Evolutionary conservation across 2,888 invertebrate species (phyloP).

Genomic region (Baccha elongata): DNA sequence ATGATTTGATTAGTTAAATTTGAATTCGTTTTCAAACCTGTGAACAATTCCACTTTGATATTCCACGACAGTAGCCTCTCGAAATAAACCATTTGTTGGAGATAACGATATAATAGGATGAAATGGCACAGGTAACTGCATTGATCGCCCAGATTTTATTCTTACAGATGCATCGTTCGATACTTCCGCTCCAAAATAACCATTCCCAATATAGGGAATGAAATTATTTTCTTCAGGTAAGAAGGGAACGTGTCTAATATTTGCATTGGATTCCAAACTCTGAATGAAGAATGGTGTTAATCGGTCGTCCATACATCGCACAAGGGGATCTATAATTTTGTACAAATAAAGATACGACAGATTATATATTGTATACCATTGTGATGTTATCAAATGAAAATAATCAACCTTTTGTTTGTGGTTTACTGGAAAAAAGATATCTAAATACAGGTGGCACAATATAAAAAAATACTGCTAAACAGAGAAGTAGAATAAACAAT

Average conservation of each 20-base stretch:
- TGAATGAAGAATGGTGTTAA: constrained; percentile 85
- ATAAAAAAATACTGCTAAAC: constrained; percentile 85
- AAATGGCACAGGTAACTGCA: constrained; percentile 87
- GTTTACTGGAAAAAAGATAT: constrained; percentile 85
- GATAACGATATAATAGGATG: constrained; percentile 85
- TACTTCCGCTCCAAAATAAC: constrained; percentile 87
- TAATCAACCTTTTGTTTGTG: constrained; percentile 80
- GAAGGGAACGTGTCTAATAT: constrained; percentile 85
- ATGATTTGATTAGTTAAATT: no score
- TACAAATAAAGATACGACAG: background rate
- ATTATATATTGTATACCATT: constrained; percentile 1
- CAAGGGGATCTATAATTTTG: constrained; percentile 82
- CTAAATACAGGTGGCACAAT: constrained; percentile 86
- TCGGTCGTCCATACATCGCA: constrained; percentile 87
- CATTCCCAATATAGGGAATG: constrained; percentile 90
- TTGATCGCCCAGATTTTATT: constrained; percentile 86
- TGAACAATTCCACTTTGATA: constrained; percentile 87
- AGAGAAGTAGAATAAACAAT: constrained; percentile 82
- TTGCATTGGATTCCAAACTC: constrained; percentile 86
- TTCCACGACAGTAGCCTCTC: constrained; percentile 88
- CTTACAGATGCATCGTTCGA: constrained; percentile 86
- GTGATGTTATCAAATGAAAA: constrained; percentile 1
- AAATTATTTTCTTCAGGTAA: constrained; percentile 84
- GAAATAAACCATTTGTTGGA: constrained; percentile 84
- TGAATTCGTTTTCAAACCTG: constrained; percentile 76